Evolutionary conservation across 1,140 invertebrate genomes (phyloP), one percentile per base, ranked within the genome.

Genomic region (Brachionus sp.): DNA sequence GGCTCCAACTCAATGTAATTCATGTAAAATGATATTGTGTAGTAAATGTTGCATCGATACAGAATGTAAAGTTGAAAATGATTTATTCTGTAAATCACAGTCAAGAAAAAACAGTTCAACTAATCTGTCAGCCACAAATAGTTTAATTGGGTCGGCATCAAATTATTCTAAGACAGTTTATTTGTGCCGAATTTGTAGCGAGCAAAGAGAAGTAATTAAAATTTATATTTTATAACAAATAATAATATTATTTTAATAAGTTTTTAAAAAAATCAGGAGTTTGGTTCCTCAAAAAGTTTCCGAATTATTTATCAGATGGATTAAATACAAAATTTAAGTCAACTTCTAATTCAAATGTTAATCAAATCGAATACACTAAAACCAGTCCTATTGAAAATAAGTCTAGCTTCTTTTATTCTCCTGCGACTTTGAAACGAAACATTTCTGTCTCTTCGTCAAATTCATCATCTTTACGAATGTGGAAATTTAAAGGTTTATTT

Each of bases 261-360:
- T 80, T 80, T 62, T 19, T 80, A 4, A 80, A 80, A 80, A 80
- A 80, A 80, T 80, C 77, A 44, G 77, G 77, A 29, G 77, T 50
- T 16, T 80, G 77, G 77, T 80, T 80, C 42, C 19, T 62, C 2
- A 29, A 29, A 46, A 75, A 75, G 25, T 75, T 46, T 75, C 70
- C 70, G 13, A 75, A 75, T 46, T 75, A 75, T 75, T 13, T 75
- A n/a, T 9, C 70, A 13, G 23, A 75, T 46, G 70, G 70, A 23
- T 10, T 23, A 7, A 37, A 73, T 23, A 53, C 39, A 19, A 53
- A 35, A 23, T 19, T 16, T 2, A 78, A 78, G 37, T 80, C 29
- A 12, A 80, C 25, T 13, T 80, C 77, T 7, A 64, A 50, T 23
- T 80, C 77, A 5, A 80, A 64, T 80, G 35, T 80, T 39, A 80